A percentile compares a stretch with the other conserved stretches of the same genome.
phyloP scores from a whole-genome alignment of 2,888 invertebrate genomes.

The Volucella bombylans region DNA sequence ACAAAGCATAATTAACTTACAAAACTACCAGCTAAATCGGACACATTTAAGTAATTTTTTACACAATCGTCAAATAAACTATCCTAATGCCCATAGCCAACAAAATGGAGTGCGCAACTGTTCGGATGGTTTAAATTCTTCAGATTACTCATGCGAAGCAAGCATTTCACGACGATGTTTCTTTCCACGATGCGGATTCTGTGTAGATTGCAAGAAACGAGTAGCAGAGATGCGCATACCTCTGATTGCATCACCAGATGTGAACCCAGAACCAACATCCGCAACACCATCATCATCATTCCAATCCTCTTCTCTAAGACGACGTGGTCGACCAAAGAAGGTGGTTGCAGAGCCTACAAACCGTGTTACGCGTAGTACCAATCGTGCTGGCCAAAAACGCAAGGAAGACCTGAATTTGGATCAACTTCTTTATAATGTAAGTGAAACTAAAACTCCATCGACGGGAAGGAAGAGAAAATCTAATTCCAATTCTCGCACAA shows the following conservation, averaged over 20 bases:
- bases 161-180: slow-evolving; percentile 16
- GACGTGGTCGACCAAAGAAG: slow-evolving; percentile 56
- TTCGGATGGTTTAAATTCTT: neutral
- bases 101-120: slow-evolving; percentile 36
- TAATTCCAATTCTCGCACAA: slow-evolving; percentile 33
- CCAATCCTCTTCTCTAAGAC: slow-evolving; percentile 6
- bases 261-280: neutral
- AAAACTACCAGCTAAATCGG: slow-evolving; percentile 62
- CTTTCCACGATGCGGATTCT: slow-evolving; percentile 59
- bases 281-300: neutral
- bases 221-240: slow-evolving; percentile 44
- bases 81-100: slow-evolving; percentile 4
- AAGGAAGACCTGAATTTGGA: slow-evolving; percentile 44
- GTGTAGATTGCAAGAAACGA: slow-evolving; percentile 42
- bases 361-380: slow-evolving; percentile 59
- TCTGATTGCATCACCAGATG: slow-evolving; percentile 13
- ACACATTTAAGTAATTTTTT: slow-evolving; percentile 55
- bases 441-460: slow-evolving; percentile 50
- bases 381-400: slow-evolving; percentile 41
- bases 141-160: slow-evolving; percentile 27
- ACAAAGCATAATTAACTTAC: slow-evolving; percentile 57
- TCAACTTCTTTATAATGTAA: slow-evolving; percentile 24
- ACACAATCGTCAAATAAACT: slow-evolving; percentile 62
- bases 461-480: slow-evolving; percentile 52
- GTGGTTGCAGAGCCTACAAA: slow-evolving; percentile 39